phyloP scores from a whole-genome alignment of 2,113 vertebrate genomes.

The Pionites leucogaster region DNA sequence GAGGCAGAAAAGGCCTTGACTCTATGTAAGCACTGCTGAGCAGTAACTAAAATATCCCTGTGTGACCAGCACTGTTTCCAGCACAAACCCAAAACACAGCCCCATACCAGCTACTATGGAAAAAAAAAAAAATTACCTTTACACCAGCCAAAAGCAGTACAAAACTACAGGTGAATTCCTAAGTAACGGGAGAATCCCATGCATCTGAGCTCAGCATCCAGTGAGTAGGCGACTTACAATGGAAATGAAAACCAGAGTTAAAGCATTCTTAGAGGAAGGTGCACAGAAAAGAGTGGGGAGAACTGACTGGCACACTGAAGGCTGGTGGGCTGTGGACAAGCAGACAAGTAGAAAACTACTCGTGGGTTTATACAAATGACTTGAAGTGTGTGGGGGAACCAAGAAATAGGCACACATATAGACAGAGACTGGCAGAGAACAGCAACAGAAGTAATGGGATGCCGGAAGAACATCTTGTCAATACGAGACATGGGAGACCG shows the following conservation, averaged over 20 bases:
- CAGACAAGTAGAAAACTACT: neutral
- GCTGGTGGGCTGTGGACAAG: neutral
- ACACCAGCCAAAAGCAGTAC: neutral
- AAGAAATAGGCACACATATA: neutral
- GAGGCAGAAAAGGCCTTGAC: neutral
- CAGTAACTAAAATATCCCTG: neutral
- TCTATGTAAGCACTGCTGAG: neutral
- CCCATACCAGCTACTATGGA: neutral
- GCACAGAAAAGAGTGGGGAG: neutral
- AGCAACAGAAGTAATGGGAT: neutral
- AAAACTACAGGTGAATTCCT: neutral
- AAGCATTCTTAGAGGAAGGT: neutral
- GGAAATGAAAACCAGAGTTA: neutral
- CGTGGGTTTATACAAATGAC: neutral
- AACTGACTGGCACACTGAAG: neutral
- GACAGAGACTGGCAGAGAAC: neutral
- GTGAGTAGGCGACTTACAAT: neutral
- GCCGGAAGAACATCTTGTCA: neutral
- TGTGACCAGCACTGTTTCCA: neutral
- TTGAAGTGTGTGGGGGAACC: neutral
- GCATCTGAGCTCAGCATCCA: neutral
- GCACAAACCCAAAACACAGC: neutral
- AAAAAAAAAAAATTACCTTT: neutral
- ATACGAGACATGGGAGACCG: neutral
- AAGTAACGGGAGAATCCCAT: neutral